Conservation (phyloP, 2,888 invertebrate genomes). For the Frankliniella intonsa region DNA sequence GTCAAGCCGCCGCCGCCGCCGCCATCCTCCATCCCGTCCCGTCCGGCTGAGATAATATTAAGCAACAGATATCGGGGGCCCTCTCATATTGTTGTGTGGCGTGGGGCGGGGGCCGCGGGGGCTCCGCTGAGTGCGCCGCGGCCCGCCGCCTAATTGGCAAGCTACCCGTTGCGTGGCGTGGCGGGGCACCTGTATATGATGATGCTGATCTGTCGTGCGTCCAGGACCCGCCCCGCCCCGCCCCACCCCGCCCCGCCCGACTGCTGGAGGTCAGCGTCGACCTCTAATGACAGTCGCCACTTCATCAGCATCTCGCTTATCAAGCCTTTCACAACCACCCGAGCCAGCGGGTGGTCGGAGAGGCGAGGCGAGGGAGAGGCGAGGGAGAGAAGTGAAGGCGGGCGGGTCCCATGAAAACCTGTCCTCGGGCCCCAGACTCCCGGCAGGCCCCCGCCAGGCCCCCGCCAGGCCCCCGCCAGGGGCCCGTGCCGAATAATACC, state of each 20-base stretch:
- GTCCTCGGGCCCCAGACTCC: neutral
- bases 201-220: constrained; percentile 17
- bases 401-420: neutral
- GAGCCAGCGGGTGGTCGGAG: neutral
- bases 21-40: neutral
- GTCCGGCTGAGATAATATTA: neutral
- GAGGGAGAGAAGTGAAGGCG: neutral
- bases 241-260: neutral
- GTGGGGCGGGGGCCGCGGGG: neutral
- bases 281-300: constrained; percentile 26
- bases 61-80: neutral
- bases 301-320: constrained; percentile 19
- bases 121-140: neutral
- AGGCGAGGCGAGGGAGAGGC: neutral
- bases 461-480: neutral
- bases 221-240: neutral
- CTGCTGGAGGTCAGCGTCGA: neutral
- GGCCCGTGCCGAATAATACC: no score
- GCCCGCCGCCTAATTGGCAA: neutral
- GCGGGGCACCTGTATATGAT: neutral
- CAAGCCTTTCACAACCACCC: constrained; percentile 18
- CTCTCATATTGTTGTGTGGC: neutral
- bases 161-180: neutral
- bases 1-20: no score
- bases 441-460: neutral